Percentiles rank a stretch among this genome's conserved stretches.
These are phyloP conservation scores for Carcina quercana DNA, from an alignment of 2,888 invertebrate species.

Conservation along the genomic window DNA sequence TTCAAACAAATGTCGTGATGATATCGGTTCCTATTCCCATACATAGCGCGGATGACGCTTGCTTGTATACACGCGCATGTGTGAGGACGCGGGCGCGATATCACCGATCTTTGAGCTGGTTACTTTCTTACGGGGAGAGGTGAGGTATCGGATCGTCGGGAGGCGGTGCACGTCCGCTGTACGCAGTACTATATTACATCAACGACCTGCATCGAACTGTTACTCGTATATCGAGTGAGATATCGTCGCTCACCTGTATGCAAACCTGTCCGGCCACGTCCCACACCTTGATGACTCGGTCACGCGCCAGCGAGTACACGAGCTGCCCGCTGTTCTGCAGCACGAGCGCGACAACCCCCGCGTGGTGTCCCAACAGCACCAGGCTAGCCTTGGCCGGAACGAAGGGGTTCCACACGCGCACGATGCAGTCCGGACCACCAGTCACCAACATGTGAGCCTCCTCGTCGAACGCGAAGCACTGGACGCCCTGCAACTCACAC, in stretches of 20 bases:
- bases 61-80: too few species aligned
- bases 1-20: too few species aligned
- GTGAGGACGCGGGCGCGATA: too few species aligned
- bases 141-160: too few species aligned
- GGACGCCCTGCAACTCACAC: conserved; percentile 67
- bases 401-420: conserved; percentile 88
- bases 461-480: conserved; percentile 77
- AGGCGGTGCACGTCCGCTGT: too few species aligned
- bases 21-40: too few species aligned
- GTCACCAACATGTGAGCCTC: conserved; percentile 76
- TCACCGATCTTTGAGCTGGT: too few species aligned
- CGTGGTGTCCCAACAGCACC: conserved; percentile 79
- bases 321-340: conserved; percentile 79
- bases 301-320: conserved; percentile 82
- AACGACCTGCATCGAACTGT: too few species aligned
- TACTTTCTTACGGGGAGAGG: too few species aligned
- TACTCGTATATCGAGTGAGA: too few species aligned
- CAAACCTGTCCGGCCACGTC: conserved; percentile 79
- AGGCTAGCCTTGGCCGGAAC: conserved; percentile 79
- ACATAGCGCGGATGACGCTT: too few species aligned
- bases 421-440: conserved; percentile 84
- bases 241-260: conserved; percentile 72
- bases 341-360: conserved; percentile 78
- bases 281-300: conserved; percentile 85
- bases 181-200: too few species aligned